phyloP scores from a whole-genome alignment of 2,797 vertebrate genomes.

The Acanthurus leucopareius region DNA sequence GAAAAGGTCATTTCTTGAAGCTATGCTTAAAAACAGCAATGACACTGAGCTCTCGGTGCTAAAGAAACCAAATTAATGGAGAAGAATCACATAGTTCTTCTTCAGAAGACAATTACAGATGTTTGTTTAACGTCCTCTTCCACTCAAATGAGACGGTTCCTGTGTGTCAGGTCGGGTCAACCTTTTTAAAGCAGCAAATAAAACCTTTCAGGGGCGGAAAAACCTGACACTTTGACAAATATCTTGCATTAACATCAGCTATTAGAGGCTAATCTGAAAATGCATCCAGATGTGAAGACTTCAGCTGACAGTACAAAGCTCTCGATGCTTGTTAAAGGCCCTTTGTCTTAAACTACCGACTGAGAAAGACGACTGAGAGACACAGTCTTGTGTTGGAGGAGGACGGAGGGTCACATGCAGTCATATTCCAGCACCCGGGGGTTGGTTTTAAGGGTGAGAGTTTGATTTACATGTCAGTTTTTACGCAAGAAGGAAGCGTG shows the following conservation, averaged over 20 bases:
- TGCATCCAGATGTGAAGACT: constrained; percentile 61
- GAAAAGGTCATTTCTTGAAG: neutral
- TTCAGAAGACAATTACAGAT: neutral
- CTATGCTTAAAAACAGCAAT: no score
- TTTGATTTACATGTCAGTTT: neutral
- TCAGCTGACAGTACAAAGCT: neutral
- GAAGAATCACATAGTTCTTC: neutral
- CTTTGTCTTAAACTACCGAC: constrained; percentile 9
- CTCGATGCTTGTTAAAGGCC: constrained; percentile 28
- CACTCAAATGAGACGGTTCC: neutral
- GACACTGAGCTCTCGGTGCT: neutral
- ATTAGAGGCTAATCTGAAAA: constrained; percentile 39
- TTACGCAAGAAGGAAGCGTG: constrained; percentile 21
- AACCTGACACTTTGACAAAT: constrained; percentile 57
- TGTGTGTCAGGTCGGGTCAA: neutral
- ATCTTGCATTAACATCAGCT: constrained; percentile 19
- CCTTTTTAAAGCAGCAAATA: neutral
- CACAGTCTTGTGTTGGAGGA: neutral
- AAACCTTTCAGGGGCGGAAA: neutral
- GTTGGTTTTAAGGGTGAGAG: neutral
- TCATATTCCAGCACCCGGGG: neutral
- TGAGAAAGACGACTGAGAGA: neutral
- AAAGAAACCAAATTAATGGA: neutral
- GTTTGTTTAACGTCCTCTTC: neutral
- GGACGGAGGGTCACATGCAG: neutral